A percentile compares a stretch with the other conserved stretches of the same genome.
phyloP scores from a whole-genome alignment of 2,113 vertebrate species.

The Cepphus grylle region DNA sequence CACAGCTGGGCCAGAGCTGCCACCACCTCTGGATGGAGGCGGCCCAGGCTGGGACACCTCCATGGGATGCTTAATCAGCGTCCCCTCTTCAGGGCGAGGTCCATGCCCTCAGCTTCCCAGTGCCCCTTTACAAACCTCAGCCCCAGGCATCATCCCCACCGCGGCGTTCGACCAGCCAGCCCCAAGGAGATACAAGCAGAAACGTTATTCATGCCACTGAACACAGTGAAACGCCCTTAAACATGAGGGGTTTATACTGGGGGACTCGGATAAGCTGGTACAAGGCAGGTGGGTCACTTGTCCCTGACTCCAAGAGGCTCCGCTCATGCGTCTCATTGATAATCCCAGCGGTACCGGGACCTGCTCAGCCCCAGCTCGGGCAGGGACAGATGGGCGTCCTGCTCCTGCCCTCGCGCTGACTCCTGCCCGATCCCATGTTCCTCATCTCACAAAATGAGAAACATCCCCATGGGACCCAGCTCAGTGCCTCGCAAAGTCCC shows the following conservation, averaged over 20 bases:
- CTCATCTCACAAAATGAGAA: background rate
- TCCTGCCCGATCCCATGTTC: background rate
- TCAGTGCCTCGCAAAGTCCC: background rate
- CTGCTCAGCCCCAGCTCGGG: background rate
- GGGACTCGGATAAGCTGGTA: background rate
- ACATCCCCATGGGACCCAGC: background rate
- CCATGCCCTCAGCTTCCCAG: background rate
- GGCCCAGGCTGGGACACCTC: background rate
- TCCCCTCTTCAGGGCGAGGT: too few relatives aligned
- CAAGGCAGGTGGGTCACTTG: background rate
- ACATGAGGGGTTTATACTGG: accelerated
- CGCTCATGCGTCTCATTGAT: accelerated
- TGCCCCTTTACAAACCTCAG: background rate
- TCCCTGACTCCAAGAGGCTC: background rate
- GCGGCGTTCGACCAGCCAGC: accelerated
- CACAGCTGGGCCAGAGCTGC: background rate
- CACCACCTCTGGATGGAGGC: background rate
- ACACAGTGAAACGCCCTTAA: background rate
- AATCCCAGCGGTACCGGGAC: background rate
- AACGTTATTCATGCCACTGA: accelerated
- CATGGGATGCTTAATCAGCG: accelerated
- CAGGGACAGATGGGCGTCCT: background rate
- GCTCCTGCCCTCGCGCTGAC: background rate
- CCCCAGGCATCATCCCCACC: accelerated
- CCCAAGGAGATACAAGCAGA: background rate